Percentiles rank a stretch among this genome's conserved stretches.
phyloP scores from a whole-genome alignment of 2,888 invertebrate genomes.

The Tachina grossa region DNA sequence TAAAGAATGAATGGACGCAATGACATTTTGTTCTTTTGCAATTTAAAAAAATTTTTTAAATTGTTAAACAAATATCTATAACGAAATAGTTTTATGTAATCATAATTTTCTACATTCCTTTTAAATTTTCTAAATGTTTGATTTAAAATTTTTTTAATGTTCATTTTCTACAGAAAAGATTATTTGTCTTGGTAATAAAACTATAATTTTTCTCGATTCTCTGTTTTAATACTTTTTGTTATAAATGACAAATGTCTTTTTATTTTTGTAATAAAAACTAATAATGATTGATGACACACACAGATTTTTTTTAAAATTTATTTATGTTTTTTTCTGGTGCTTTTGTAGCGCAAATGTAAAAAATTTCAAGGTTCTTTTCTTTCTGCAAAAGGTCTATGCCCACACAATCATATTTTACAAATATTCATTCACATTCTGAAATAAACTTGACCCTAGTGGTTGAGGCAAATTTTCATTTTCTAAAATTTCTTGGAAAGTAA shows the following conservation, averaged over 20 bases:
- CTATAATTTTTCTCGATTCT: not conserved
- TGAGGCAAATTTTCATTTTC: too few relatives aligned
- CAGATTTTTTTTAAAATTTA: constrained; percentile 13
- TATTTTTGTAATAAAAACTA: constrained; percentile 31
- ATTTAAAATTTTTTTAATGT: not conserved
- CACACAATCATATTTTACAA: too few relatives aligned
- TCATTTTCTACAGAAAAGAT: constrained; percentile 30
- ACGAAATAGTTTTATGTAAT: constrained; percentile 30
- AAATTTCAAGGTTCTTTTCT: constrained; percentile 20
- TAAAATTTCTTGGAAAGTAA: too few relatives aligned
- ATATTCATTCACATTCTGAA: too few relatives aligned
- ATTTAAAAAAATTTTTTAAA: not conserved
- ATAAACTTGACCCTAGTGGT: too few relatives aligned
- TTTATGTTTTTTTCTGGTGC: constrained; percentile 32
- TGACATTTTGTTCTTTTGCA: not conserved
- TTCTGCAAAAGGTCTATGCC: too few relatives aligned
- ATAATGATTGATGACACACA: constrained; percentile 62
- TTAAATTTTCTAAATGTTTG: not conserved
- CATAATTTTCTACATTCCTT: constrained; percentile 41
- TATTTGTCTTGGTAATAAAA: constrained; percentile 60
- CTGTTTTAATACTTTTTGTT: too few relatives aligned
- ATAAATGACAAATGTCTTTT: constrained; percentile 60
- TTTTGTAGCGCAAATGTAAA: not conserved
- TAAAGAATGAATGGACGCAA: too few relatives aligned
- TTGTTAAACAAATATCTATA: constrained; percentile 1